Percentiles rank a stretch among this genome's conserved stretches.
phyloP scores from a whole-genome alignment of 2,113 vertebrate genomes.

The Ariopsis seemanni region DNA sequence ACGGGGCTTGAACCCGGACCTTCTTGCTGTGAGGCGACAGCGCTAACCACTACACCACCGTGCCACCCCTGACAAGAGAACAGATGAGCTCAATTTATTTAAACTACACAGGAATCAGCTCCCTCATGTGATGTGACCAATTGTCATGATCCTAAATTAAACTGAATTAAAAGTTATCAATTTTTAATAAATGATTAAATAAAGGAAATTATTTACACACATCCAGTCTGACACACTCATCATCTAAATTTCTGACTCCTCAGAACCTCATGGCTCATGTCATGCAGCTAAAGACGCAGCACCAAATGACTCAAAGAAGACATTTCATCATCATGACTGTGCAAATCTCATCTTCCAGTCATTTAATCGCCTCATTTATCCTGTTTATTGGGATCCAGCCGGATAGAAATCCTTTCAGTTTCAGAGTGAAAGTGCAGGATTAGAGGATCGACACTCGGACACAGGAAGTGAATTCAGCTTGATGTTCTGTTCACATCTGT shows the following conservation, averaged over 20 bases:
- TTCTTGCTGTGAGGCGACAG: no score
- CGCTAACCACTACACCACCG: no score
- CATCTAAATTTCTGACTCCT: background rate
- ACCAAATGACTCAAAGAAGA: background rate
- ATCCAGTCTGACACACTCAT: background rate
- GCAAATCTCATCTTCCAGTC: constrained; percentile 30
- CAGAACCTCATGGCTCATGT: background rate
- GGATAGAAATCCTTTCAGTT: constrained; percentile 49
- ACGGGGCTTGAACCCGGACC: no score
- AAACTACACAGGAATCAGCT: background rate
- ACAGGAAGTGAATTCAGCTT: constrained; percentile 56
- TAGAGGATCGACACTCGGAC: constrained; percentile 46
- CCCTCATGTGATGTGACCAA: background rate
- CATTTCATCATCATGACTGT: constrained; percentile 28
- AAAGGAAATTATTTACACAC: background rate
- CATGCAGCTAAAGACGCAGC: background rate
- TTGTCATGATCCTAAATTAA: background rate
- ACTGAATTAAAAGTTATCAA: background rate
- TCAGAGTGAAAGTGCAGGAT: constrained; percentile 52
- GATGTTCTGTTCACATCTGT: background rate
- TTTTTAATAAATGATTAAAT: background rate
- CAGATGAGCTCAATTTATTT: background rate
- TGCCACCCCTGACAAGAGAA: background rate
- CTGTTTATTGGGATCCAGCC: constrained; percentile 39
- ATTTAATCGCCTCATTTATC: constrained; percentile 34